These are phyloP conservation scores for Ellobius talpinus DNA, from an alignment of 2,113 vertebrate species.

Conservation along the genomic window DNA sequence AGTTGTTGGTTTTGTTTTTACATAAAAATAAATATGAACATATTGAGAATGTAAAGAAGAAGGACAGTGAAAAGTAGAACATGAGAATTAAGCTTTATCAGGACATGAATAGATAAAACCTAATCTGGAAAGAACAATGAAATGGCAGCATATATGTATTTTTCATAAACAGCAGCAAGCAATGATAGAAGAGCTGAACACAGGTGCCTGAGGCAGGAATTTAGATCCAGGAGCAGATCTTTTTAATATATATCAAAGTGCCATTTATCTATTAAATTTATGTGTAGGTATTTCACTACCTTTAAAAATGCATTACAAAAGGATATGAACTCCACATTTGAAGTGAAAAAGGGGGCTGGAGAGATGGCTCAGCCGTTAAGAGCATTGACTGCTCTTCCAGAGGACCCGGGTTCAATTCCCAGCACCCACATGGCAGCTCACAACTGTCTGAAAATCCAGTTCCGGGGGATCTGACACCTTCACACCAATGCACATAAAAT, in stretches of 20 bases:
- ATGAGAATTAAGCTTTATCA: slow-evolving; percentile 9
- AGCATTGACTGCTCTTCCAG: no score
- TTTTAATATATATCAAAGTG: neutral
- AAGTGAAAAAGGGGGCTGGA: neutral
- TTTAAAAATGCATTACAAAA: neutral
- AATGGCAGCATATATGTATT: neutral
- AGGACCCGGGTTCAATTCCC: no score
- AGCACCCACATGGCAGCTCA: no score
- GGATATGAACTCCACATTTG: neutral
- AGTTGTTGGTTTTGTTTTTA: slow-evolving; percentile 2
- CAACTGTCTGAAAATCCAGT: no score
- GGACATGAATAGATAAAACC: neutral
- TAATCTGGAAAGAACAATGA: neutral
- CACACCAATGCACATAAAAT: no score
- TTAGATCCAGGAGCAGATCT: neutral
- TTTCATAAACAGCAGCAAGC: neutral
- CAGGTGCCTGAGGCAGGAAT: neutral
- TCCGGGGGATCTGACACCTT: no score
- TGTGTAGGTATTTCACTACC: neutral
- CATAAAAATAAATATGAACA: neutral
- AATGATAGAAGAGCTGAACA: neutral
- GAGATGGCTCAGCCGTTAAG: no score
- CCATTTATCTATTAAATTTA: slow-evolving; percentile 2
- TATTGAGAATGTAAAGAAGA: neutral
- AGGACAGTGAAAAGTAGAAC: neutral